phyloP scores from a whole-genome alignment of 2,888 invertebrate genomes.

The Stenichneumon culpator region DNA sequence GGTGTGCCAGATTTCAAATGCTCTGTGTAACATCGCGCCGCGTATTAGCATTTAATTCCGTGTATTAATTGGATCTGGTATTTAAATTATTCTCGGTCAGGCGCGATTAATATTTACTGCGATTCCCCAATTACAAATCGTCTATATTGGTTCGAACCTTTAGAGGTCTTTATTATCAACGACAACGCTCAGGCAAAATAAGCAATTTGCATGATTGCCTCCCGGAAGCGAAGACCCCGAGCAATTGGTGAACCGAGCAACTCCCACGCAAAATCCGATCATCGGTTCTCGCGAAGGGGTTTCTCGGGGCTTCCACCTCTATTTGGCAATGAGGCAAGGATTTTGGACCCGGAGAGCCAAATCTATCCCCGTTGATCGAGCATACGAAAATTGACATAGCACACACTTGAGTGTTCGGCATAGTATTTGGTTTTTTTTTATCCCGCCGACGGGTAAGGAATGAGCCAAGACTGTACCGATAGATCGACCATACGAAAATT shows the following conservation, averaged over 20 bases:
- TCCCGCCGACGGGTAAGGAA: background rate
- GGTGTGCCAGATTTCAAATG: background rate
- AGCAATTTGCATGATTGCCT: conserved; percentile 74
- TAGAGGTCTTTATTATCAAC: conserved; percentile 64
- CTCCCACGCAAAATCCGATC: conserved; percentile 64
- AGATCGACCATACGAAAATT: background rate
- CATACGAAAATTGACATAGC: background rate
- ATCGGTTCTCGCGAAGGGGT: conserved; percentile 8
- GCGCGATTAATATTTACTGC: conserved; percentile 88
- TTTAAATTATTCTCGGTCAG: conserved; percentile 1
- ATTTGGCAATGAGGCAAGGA: background rate
- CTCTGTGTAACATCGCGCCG: background rate
- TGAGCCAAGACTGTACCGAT: background rate
- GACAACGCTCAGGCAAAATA: conserved; percentile 59
- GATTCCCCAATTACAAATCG: conserved; percentile 73
- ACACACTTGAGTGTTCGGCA: too few species aligned
- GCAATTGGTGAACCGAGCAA: conserved; percentile 71
- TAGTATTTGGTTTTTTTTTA: too few species aligned
- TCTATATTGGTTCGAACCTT: background rate
- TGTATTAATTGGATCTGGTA: background rate
- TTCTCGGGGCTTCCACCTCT: background rate
- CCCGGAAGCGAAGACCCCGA: conserved; percentile 55
- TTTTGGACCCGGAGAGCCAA: background rate
- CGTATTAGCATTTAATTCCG: conserved; percentile 15
- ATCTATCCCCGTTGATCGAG: background rate